These are phyloP conservation scores for Laspeyria flexula DNA, from an alignment of 2,888 invertebrate genomes.

Conservation along the genomic window DNA sequence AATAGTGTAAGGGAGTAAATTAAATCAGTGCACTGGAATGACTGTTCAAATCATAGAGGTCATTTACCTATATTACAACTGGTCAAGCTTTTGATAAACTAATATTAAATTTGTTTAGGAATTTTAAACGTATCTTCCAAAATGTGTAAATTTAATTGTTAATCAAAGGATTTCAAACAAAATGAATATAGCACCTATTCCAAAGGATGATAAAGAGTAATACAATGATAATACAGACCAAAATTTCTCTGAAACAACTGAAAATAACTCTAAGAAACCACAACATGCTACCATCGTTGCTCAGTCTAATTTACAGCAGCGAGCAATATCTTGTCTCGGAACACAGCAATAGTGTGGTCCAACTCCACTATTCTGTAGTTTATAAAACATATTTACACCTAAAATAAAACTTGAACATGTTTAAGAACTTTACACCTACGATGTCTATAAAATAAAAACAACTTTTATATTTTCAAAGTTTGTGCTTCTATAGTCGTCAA, in stretches of 20 bases:
- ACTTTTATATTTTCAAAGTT: no score
- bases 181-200: no score
- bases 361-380: conserved; percentile 4
- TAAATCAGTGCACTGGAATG: not conserved
- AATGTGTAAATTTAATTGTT: no score
- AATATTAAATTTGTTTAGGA: no score
- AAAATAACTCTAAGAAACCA: not conserved
- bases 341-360: not conserved
- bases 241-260: not conserved
- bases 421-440: conserved; percentile 5
- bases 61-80: no score
- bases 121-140: no score
- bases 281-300: not conserved
- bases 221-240: no score
- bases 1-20: not conserved
- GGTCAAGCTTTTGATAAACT: not conserved
- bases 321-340: not conserved
- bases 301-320: not conserved
- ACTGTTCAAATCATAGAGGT: not conserved
- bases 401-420: conserved; percentile 15
- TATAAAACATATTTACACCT: conserved; percentile 25
- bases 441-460: conserved; percentile 3
- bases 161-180: no score
- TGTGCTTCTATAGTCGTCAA: conserved; percentile 6
- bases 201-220: no score